Evolutionary conservation across 1,140 invertebrate species (phyloP), one percentile per base, ranked within the genome.

Genomic region (Ceratitis capitata): DNA sequence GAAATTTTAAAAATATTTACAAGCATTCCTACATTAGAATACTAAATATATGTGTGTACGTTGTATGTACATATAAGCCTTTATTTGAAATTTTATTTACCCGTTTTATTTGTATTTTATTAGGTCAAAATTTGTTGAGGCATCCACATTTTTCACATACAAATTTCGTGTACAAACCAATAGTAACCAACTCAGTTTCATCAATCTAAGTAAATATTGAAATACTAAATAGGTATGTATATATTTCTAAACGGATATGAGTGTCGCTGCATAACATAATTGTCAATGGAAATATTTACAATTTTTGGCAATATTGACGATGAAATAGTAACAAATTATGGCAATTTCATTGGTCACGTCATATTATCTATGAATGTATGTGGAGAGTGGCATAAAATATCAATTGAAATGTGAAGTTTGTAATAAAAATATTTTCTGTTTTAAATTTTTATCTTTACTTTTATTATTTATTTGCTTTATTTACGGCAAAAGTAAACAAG

Each of bases 161-260:
- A 35, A 29, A 12, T n/a, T 47, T 42, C 5, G 16, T 26, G 64
- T n/a, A 16, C 64, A 39, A 14, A 19, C 35, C 10, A 39, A 19
- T 42, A 78, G 19, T 19, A 14, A 19, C 35, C 10, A 39, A 19
- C 23, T 45, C 7, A 47, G 61, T 35, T 35, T 69, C 32, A 23
- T 45, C 39, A 45, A 45, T 6, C 69, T 78, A 45, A 78, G 69
- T 19, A 78, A 78, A 78, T 78, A 78, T 47, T 78, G 19, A 35
- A 45, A 78, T 78, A 78, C 42, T 64, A 78, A 78, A 78, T 78
- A n/a, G n/a, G n/a, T n/a, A n/a, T n/a, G n/a, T n/a, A 10, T 78
- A 19, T 32, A n/a, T 45, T 69, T 26, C 19, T n/a, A 45, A 45
- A 78, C 19, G 32, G 19, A 78, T 45, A 45, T 45, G 69, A 19